Conservation (phyloP, 2,113 vertebrate genomes). For the Myotis yumanensis region DNA sequence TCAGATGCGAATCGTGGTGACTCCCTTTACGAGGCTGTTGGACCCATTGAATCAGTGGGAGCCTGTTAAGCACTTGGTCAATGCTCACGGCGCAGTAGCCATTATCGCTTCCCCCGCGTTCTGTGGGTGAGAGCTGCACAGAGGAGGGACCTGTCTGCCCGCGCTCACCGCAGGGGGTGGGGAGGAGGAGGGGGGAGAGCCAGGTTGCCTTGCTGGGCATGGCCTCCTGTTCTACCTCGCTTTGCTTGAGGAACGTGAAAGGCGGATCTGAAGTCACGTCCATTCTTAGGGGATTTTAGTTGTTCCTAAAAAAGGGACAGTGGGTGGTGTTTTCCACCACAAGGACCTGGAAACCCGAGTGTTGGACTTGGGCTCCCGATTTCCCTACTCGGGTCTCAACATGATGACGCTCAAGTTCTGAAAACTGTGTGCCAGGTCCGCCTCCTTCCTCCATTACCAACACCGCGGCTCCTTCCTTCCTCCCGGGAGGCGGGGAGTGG, state of each 20-base stretch:
- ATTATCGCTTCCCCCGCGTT: background rate
- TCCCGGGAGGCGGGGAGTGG: background rate
- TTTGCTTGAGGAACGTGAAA: slow-evolving; percentile 1
- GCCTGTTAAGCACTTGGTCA: background rate
- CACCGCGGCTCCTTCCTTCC: background rate
- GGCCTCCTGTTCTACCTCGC: background rate
- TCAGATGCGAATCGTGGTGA: background rate
- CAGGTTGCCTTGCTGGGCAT: background rate
- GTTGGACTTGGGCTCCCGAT: background rate
- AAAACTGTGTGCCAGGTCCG: background rate
- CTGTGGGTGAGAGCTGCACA: background rate
- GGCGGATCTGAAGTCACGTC: background rate
- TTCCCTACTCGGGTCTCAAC: background rate
- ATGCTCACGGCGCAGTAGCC: background rate
- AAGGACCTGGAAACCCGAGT: background rate
- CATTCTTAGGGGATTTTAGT: slow-evolving; percentile 8
- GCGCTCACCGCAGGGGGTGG: background rate
- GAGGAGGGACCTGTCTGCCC: background rate
- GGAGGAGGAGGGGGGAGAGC: background rate
- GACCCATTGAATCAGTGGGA: background rate
- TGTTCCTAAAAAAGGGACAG: background rate
- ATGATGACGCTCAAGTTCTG: background rate
- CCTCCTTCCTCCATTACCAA: background rate
- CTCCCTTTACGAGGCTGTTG: background rate
- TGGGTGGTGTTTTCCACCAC: background rate